Conservation (phyloP, 2,888 invertebrate species). For the Chaetoderma sp. region DNA sequence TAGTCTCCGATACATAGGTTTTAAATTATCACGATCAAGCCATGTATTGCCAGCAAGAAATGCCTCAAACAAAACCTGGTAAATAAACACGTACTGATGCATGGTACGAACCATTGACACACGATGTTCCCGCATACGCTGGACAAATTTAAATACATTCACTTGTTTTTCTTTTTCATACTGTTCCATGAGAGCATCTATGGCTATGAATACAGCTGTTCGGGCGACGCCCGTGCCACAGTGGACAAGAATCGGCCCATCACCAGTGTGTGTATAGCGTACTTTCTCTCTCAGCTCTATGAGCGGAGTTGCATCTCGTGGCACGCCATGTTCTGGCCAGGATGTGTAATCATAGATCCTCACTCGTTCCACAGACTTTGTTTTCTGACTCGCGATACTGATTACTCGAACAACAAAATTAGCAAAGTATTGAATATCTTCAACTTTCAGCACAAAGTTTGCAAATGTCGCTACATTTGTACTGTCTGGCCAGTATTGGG, state of each 20-base stretch:
- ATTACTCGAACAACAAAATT: conserved; percentile 79
- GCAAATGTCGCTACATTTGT: conserved; percentile 87
- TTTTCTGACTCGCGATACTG: conserved; percentile 33
- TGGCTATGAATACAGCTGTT: conserved; percentile 65
- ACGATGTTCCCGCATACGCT: conserved; percentile 58
- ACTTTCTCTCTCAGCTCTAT: conserved; percentile 59
- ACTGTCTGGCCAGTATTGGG: conserved; percentile 86
- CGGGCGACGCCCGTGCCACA: conserved; percentile 68
- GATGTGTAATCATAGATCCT: conserved; percentile 61
- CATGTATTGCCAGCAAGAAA: conserved; percentile 57
- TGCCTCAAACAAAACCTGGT: conserved; percentile 65
- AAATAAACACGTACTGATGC: conserved; percentile 66
- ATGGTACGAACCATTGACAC: conserved; percentile 64
- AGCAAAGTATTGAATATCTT: conserved; percentile 89
- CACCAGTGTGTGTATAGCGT: neutral
- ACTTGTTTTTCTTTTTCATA: conserved; percentile 60
- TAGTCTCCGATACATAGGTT: conserved; percentile 46
- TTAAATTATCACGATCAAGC: conserved; percentile 53
- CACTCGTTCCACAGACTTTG: conserved; percentile 17
- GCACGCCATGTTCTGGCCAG: conserved; percentile 67
- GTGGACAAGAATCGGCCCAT: conserved; percentile 62
- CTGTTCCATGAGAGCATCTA: conserved; percentile 64
- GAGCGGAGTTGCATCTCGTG: conserved; percentile 61
- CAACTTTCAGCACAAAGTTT: conserved; percentile 87
- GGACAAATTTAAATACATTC: conserved; percentile 60